Conservation (phyloP, 2,888 invertebrate genomes). For the Ethmia dodecea region DNA sequence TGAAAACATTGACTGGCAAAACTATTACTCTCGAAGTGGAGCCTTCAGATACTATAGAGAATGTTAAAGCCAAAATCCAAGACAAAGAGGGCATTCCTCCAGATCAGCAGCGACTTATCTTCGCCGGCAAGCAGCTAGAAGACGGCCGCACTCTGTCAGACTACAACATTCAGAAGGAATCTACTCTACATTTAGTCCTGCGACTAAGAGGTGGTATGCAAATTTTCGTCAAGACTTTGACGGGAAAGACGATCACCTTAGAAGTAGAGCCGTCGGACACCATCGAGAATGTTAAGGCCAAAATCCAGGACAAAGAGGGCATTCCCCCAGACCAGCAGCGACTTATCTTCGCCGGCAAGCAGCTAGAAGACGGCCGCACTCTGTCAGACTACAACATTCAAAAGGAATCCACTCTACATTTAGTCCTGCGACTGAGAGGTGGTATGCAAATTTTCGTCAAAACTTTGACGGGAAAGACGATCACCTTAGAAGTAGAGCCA, state of each 20-base stretch:
- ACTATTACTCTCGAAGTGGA: conserved; percentile 12
- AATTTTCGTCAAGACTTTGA: conserved; percentile 31
- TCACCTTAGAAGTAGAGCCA: conserved; percentile 29
- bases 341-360: conserved; percentile 39
- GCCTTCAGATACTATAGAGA: conserved; percentile 12
- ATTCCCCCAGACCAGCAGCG: conserved; percentile 41
- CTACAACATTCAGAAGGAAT: conserved; percentile 36
- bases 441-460: conserved; percentile 48
- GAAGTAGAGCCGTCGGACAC: conserved; percentile 40
- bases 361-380: conserved; percentile 42
- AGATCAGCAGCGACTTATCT: conserved; percentile 36
- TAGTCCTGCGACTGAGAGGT: conserved; percentile 34
- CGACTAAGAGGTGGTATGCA: conserved; percentile 35
- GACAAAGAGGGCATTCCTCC: conserved; percentile 30
- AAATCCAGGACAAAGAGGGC: conserved; percentile 41
- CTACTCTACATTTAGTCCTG: conserved; percentile 28
- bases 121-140: conserved; percentile 35
- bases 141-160: conserved; percentile 29
- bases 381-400: conserved; percentile 42
- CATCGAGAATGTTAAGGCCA: conserved; percentile 39
- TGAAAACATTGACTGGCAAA: conserved; percentile 12
- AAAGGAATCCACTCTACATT: conserved; percentile 40
- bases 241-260: conserved; percentile 32
- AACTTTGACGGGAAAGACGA: conserved; percentile 35
- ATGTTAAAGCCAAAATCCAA: conserved; percentile 13